Percentiles rank a stretch among this genome's conserved stretches.
These are phyloP conservation scores for Trididemnum clinides DNA, from an alignment of 23 tunicate genomes.

Conservation along the genomic window DNA sequence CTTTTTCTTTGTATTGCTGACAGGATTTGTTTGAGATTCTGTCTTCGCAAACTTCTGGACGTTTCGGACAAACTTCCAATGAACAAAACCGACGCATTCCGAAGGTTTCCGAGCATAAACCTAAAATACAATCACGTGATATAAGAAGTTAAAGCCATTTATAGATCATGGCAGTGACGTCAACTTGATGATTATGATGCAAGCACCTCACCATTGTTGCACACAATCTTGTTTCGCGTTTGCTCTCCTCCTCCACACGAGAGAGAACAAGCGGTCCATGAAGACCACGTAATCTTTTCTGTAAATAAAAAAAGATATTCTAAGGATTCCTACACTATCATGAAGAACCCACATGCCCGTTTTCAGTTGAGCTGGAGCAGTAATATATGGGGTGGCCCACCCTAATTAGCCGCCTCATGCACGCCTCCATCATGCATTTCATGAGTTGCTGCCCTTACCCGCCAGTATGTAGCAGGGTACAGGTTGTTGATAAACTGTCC, in stretches of 20 bases:
- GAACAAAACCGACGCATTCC: constrained; percentile 3
- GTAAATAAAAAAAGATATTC: neutral
- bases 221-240: constrained; percentile 5
- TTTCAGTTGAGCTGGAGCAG: too few species aligned
- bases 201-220: constrained; percentile 33
- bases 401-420: too few species aligned
- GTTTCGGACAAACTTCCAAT: constrained; percentile 40
- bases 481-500: too few species aligned
- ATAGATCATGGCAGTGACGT: neutral
- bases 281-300: constrained; percentile 34
- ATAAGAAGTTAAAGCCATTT: neutral
- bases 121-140: neutral
- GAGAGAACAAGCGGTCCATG: constrained; percentile 28
- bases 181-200: neutral
- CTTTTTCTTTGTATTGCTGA: constrained; percentile 45
- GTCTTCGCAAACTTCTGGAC: constrained; percentile 24
- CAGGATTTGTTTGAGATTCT: constrained; percentile 30
- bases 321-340: too few species aligned
- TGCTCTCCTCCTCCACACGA: constrained; percentile 52
- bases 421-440: too few species aligned
- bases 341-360: too few species aligned
- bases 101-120: neutral
- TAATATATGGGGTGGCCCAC: too few species aligned
- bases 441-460: too few species aligned
- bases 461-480: too few species aligned